Conservation (phyloP, 2,113 vertebrate species). For the Gallinago undulata region DNA sequence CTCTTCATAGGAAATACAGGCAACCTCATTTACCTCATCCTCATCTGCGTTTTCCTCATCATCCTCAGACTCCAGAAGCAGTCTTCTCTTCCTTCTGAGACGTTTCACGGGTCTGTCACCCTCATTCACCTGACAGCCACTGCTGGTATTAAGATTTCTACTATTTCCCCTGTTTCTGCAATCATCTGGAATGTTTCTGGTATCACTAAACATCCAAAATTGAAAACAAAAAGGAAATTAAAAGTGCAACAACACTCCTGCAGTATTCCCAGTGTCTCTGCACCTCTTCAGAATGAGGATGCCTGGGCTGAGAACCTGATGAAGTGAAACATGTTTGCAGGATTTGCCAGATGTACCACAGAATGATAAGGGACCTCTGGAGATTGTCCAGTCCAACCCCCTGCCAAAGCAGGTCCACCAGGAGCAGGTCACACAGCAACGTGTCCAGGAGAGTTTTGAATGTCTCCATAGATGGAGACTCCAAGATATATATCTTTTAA, state of each 20-base stretch:
- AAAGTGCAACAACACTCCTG: neutral
- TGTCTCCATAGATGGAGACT: too few relatives aligned
- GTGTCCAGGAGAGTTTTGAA: too few relatives aligned
- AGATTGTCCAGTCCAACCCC: too few relatives aligned
- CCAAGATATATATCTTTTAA: too few relatives aligned
- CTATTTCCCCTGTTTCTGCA: slow-evolving; percentile 58
- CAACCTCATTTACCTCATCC: slow-evolving; percentile 77
- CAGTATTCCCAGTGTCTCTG: neutral
- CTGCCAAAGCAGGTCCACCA: too few relatives aligned
- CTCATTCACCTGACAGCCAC: slow-evolving; percentile 63
- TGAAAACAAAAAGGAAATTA: neutral
- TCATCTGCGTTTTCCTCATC: slow-evolving; percentile 87
- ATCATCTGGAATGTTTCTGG: slow-evolving; percentile 73
- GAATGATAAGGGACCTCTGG: too few relatives aligned
- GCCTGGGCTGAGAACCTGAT: neutral
- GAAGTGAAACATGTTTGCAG: neutral
- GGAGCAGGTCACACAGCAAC: too few relatives aligned
- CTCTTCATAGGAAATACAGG: neutral
- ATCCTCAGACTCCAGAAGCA: slow-evolving; percentile 88
- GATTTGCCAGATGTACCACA: neutral
- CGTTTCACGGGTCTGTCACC: slow-evolving; percentile 81
- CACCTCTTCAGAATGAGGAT: neutral
- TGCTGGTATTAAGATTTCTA: slow-evolving; percentile 21
- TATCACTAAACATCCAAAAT: slow-evolving; percentile 21
- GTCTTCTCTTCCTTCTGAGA: slow-evolving; percentile 86